Evolutionary conservation across 1,140 invertebrate genomes (phyloP).

Genomic region (Brachionus calyciflorus): DNA sequence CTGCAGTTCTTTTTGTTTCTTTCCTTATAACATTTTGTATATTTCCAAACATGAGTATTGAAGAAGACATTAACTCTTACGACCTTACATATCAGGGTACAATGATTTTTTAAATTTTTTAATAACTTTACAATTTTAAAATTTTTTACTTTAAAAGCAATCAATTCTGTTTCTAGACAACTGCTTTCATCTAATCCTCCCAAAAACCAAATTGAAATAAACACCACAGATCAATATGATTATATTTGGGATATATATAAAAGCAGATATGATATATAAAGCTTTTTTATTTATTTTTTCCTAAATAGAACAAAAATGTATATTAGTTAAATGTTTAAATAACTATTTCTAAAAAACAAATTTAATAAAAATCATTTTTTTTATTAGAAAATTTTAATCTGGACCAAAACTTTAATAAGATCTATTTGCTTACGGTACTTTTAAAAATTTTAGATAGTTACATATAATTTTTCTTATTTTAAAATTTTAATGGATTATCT

Average conservation of each 20-base stretch:
- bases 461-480: too few relatives aligned
- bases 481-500: too few relatives aligned
- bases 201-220: background rate
- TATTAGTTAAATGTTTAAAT: too few relatives aligned
- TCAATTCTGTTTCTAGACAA: background rate
- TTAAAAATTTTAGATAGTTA: too few relatives aligned
- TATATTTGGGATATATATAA: slow-evolving; percentile 27
- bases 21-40: slow-evolving; percentile 44
- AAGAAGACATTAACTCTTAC: background rate
- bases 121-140: background rate
- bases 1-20: slow-evolving; percentile 33
- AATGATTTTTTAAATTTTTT: background rate
- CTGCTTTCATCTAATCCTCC: background rate
- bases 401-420: too few relatives aligned
- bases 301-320: too few relatives aligned
- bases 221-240: background rate
- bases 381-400: too few relatives aligned
- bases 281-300: too few relatives aligned
- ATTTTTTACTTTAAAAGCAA: background rate
- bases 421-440: too few relatives aligned
- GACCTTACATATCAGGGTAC: background rate
- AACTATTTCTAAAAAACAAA: too few relatives aligned
- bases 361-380: too few relatives aligned
- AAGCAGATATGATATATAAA: slow-evolving; percentile 2
- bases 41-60: background rate